These are phyloP conservation scores for Cydia pomonella DNA, from an alignment of 1,140 invertebrate genomes.

Conservation along the genomic window DNA sequence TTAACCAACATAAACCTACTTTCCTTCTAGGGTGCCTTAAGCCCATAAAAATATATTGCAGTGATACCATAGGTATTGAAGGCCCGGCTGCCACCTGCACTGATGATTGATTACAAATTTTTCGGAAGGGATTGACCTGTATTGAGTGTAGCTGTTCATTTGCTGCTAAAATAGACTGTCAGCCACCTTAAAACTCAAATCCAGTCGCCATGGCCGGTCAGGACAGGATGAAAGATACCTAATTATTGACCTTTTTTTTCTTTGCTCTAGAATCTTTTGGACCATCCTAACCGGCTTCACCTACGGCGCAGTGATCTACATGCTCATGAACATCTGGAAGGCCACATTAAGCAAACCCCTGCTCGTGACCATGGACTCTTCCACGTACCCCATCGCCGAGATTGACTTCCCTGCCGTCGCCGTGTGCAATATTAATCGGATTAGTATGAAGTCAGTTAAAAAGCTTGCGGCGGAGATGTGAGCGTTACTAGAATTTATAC, in stretches of 20 bases:
- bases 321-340: slow-evolving; percentile 46
- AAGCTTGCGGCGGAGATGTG: slow-evolving; percentile 61
- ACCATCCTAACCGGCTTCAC: not conserved
- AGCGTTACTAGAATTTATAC: slow-evolving; percentile 41
- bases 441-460: slow-evolving; percentile 67
- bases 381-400: slow-evolving; percentile 73
- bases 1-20: no score
- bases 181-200: no score
- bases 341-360: slow-evolving; percentile 1
- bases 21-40: no score
- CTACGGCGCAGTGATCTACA: slow-evolving; percentile 46
- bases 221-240: no score
- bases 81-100: no score
- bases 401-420: slow-evolving; percentile 81
- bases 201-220: no score
- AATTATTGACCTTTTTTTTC: not conserved
- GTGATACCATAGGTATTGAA: no score
- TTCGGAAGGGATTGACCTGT: no score
- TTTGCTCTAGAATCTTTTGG: not conserved
- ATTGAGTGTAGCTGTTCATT: no score
- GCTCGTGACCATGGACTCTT: slow-evolving; percentile 71
- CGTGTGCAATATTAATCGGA: slow-evolving; percentile 81
- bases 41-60: no score
- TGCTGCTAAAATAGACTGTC: no score
- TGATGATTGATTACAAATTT: no score